Conservation (phyloP, 2,888 invertebrate genomes). For the Catocala sponsa region DNA sequence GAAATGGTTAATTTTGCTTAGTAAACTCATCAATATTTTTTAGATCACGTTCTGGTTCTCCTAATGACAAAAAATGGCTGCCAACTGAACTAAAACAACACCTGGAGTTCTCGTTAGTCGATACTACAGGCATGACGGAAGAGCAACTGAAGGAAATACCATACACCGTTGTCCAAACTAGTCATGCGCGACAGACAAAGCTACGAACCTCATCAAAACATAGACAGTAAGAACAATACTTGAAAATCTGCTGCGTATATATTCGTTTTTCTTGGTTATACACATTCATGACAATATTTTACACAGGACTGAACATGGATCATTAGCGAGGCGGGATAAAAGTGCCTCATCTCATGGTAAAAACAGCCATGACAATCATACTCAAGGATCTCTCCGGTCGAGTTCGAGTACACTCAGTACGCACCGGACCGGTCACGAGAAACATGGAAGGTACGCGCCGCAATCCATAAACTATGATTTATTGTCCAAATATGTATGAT, state of each 20-base stretch:
- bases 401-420: slow-evolving; percentile 86
- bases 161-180: slow-evolving; percentile 95
- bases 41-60: slow-evolving; percentile 91
- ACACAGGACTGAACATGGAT: slow-evolving; percentile 77
- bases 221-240: slow-evolving; percentile 67
- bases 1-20: slow-evolving; percentile 7
- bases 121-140: slow-evolving; percentile 96
- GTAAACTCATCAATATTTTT: slow-evolving; percentile 18
- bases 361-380: slow-evolving; percentile 72
- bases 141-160: slow-evolving; percentile 95
- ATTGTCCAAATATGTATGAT: slow-evolving; percentile 47
- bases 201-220: slow-evolving; percentile 82
- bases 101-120: slow-evolving; percentile 95
- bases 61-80: slow-evolving; percentile 91
- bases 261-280: slow-evolving; percentile 4
- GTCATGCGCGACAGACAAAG: slow-evolving; percentile 89
- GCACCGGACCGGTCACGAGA: slow-evolving; percentile 45
- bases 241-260: slow-evolving; percentile 3
- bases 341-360: slow-evolving; percentile 72
- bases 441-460: slow-evolving; percentile 46
- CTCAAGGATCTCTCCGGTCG: slow-evolving; percentile 88
- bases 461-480: slow-evolving; percentile 39
- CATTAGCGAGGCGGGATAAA: slow-evolving; percentile 79
- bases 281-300: slow-evolving; percentile 18
- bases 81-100: slow-evolving; percentile 94